phyloP scores from a whole-genome alignment of 2,113 vertebrate genomes.

The Muntiacus muntjak region DNA sequence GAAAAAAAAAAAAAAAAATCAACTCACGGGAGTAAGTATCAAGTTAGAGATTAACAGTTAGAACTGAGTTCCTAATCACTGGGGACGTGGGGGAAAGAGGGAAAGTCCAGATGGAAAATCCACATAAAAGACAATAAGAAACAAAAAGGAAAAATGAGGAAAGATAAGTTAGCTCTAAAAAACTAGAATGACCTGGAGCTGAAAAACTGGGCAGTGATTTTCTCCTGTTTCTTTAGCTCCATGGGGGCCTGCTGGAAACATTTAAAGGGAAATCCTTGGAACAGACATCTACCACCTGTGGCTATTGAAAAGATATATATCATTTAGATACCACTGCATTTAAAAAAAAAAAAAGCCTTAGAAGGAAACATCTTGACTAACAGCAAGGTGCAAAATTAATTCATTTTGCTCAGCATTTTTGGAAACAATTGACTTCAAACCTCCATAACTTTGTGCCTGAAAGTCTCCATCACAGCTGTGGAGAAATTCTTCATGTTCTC shows the following conservation, averaged over 20 bases:
- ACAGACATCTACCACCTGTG: slow-evolving; percentile 62
- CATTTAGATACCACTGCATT: slow-evolving; percentile 46
- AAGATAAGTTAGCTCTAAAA: slow-evolving; percentile 42
- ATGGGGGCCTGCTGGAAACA: slow-evolving; percentile 60
- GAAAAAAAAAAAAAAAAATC: not conserved
- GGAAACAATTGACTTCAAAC: slow-evolving; percentile 40
- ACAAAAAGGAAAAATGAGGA: not conserved
- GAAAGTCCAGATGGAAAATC: slow-evolving; percentile 39
- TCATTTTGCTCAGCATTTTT: slow-evolving; percentile 49
- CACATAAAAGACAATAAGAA: slow-evolving; percentile 49
- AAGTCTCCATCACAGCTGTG: slow-evolving; percentile 50
- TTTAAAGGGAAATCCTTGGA: slow-evolving; percentile 60
- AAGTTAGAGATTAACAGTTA: not conserved
- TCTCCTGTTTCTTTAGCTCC: slow-evolving; percentile 9
- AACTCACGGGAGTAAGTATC: not conserved
- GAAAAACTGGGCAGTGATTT: not conserved
- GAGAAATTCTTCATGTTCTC: slow-evolving; percentile 48
- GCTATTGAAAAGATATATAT: slow-evolving; percentile 56
- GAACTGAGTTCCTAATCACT: not conserved
- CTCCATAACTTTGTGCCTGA: slow-evolving; percentile 20
- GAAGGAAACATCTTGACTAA: slow-evolving; percentile 62
- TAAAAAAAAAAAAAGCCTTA: not conserved
- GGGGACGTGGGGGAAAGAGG: not conserved
- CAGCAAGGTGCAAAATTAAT: slow-evolving; percentile 57
- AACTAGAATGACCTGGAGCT: not conserved